phyloP scores from a whole-genome alignment of 2,888 invertebrate genomes.

The Cheilosia grossa region DNA sequence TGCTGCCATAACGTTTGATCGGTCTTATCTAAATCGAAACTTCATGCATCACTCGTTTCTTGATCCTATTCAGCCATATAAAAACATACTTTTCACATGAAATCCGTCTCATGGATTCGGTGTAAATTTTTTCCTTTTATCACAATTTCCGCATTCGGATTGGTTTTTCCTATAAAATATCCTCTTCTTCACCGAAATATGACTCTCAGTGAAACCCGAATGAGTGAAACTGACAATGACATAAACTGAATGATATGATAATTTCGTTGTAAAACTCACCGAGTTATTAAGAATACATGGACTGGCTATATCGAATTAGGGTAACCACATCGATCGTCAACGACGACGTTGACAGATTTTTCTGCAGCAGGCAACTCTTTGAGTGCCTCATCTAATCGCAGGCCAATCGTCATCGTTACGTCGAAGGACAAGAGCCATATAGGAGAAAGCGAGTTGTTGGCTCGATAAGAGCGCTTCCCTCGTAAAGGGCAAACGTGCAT shows the following conservation, averaged over 20 bases:
- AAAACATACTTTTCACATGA: conserved; percentile 42
- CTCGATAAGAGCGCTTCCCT: conserved; percentile 30
- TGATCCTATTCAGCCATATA: conserved; percentile 15
- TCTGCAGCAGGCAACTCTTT: background rate
- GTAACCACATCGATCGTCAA: conserved; percentile 18
- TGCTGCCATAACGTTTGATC: conserved; percentile 45
- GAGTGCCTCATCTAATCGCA: conserved; percentile 14
- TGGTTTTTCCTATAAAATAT: conserved; percentile 13
- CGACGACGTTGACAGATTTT: background rate
- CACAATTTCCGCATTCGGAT: conserved; percentile 52
- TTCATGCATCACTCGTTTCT: conserved; percentile 54
- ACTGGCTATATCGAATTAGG: conserved; percentile 31
- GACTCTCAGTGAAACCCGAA: conserved; percentile 11
- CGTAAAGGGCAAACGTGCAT: conserved; percentile 52
- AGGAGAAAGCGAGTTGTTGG: conserved; percentile 9
- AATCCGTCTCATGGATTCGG: conserved; percentile 32
- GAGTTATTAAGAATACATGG: background rate
- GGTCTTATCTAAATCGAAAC: conserved; percentile 67
- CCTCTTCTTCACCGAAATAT: background rate
- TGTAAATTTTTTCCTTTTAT: conserved; percentile 15
- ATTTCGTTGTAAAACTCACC: conserved; percentile 47
- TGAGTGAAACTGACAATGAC: conserved; percentile 39
- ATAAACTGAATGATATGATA: conserved; percentile 51
- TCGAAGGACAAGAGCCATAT: background rate
- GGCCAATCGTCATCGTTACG: background rate